A percentile compares a stretch with the other conserved stretches of the same genome.
phyloP scores from a whole-genome alignment of 1,140 invertebrate species.

The Bombus affinis region DNA sequence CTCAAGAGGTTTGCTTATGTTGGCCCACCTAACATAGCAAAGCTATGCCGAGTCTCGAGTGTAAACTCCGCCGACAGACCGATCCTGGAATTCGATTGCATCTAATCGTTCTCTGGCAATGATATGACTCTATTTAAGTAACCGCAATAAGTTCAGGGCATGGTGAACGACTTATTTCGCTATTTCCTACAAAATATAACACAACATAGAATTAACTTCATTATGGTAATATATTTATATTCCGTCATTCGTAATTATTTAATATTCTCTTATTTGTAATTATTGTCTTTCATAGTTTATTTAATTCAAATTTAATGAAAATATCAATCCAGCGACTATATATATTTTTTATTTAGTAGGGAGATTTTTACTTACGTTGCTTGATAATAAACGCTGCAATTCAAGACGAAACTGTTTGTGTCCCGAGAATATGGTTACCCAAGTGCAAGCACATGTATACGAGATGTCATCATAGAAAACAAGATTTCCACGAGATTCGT shows the following conservation, averaged over 20 bases:
- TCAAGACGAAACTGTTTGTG: not conserved
- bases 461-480: slow-evolving; percentile 50
- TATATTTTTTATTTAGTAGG: not conserved
- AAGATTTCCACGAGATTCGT: slow-evolving; percentile 57
- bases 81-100: slow-evolving; percentile 61
- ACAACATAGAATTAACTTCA: not conserved
- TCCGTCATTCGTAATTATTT: not conserved
- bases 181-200: not conserved
- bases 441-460: slow-evolving; percentile 1
- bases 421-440: not conserved
- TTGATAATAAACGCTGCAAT: not conserved
- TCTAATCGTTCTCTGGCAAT: slow-evolving; percentile 52
- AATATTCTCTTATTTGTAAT: too few relatives aligned
- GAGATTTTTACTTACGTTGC: not conserved
- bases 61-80: slow-evolving; percentile 57
- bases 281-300: not conserved
- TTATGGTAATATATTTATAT: not conserved
- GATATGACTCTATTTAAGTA: slow-evolving; percentile 51
- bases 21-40: slow-evolving; percentile 68
- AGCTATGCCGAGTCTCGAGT: slow-evolving; percentile 60
- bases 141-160: not conserved
- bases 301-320: not conserved
- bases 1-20: slow-evolving; percentile 72
- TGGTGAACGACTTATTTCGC: not conserved
- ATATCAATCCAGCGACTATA: not conserved